Evolutionary conservation across 2,797 vertebrate species (phyloP).

Genomic region (Mus caroli): DNA sequence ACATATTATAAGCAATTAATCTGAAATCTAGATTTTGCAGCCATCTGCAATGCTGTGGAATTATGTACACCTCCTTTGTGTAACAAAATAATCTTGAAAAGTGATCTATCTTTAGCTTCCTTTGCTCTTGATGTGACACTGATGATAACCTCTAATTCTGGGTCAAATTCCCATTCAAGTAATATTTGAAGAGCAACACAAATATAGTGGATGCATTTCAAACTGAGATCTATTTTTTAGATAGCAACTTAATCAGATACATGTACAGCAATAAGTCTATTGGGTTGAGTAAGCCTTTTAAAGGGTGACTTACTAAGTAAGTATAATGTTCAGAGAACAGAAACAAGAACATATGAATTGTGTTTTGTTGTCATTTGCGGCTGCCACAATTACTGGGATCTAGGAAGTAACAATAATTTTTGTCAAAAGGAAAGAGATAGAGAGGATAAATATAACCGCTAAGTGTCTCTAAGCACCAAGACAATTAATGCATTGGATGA

Average conservation of each 20-base stretch:
- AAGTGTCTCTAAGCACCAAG: constrained; percentile 31
- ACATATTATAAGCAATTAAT: neutral
- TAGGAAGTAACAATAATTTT: neutral
- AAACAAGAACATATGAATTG: constrained; percentile 12
- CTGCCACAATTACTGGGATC: neutral
- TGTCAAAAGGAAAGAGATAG: neutral
- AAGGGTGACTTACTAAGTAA: constrained; percentile 37
- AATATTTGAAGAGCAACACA: constrained; percentile 55
- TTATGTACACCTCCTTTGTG: neutral
- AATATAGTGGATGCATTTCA: constrained; percentile 15
- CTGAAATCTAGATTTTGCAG: neutral
- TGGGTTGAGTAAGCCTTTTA: constrained; percentile 46
- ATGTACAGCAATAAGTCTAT: constrained; percentile 7
- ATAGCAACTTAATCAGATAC: neutral
- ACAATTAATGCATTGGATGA: constrained; percentile 25
- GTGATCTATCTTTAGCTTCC: neutral
- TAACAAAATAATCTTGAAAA: neutral
- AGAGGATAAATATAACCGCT: constrained; percentile 4
- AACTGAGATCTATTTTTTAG: constrained; percentile 10
- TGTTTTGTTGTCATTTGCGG: neutral
- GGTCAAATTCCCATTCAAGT: constrained; percentile 17
- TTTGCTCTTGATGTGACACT: neutral
- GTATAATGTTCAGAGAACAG: neutral
- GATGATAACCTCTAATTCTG: constrained; percentile 41
- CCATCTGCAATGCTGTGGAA: neutral